A percentile compares a stretch with the other conserved stretches of the same genome.
phyloP scores from a whole-genome alignment of 2,888 invertebrate genomes.

The Zele albiditarsus region DNA sequence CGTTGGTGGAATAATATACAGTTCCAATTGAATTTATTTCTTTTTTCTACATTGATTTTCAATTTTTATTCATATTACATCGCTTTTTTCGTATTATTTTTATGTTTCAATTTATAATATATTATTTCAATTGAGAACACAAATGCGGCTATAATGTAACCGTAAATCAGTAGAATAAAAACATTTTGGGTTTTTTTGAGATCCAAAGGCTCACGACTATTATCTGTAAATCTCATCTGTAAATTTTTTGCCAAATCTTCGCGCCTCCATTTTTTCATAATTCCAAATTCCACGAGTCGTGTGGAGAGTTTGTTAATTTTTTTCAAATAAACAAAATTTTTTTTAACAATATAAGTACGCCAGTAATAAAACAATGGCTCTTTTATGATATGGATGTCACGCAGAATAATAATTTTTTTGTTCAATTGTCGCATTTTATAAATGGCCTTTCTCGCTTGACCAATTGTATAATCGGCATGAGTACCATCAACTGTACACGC shows the following conservation, averaged over 20 bases:
- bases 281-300: constrained; percentile 43
- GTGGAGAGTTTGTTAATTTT: constrained; percentile 34
- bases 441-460: constrained; percentile 3
- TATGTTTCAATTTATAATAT: background rate
- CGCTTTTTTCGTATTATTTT: background rate
- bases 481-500: constrained; percentile 45
- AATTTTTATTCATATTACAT: background rate
- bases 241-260: constrained; percentile 33
- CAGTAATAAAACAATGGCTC: constrained; percentile 47
- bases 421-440: background rate
- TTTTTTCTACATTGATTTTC: background rate
- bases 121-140: constrained; percentile 27
- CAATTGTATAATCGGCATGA: constrained; percentile 36
- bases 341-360: constrained; percentile 47
- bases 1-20: constrained; percentile 18
- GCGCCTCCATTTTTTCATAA: constrained; percentile 41
- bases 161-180: constrained; percentile 35
- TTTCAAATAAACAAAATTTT: constrained; percentile 42
- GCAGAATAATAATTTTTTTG: constrained; percentile 7
- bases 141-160: constrained; percentile 29
- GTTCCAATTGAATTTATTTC: background rate
- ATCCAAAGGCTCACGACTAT: background rate
- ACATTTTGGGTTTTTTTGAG: constrained; percentile 35
- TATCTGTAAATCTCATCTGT: background rate
- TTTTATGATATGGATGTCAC: constrained; percentile 44